Conservation (phyloP, 2,888 invertebrate genomes). For the Philhelius pedissequus region DNA sequence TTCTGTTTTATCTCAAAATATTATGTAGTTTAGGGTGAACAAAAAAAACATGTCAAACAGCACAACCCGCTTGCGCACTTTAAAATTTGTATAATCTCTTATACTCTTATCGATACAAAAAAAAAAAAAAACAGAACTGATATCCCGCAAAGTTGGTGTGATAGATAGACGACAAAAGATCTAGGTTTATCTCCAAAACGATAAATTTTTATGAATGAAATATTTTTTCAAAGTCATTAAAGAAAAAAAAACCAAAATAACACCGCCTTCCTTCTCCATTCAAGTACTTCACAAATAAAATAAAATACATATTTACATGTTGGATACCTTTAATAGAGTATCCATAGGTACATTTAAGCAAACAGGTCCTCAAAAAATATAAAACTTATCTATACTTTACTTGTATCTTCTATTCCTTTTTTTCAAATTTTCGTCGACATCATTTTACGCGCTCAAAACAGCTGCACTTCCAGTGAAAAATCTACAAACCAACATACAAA, state of each 20-base stretch:
- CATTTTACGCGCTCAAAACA: constrained; percentile 17
- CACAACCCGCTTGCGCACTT: constrained; percentile 19
- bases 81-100: constrained; percentile 39
- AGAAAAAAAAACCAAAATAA: background rate
- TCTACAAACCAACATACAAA: background rate
- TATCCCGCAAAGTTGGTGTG: constrained; percentile 21
- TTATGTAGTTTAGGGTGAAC: background rate
- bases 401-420: background rate
- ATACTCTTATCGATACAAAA: constrained; percentile 26
- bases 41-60: background rate
- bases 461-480: constrained; percentile 57
- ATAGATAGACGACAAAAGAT: background rate
- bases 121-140: constrained; percentile 19
- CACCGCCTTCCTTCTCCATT: constrained; percentile 27
- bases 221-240: background rate
- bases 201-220: constrained; percentile 63
- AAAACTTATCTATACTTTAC: background rate
- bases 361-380: constrained; percentile 48
- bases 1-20: constrained; percentile 29
- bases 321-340: background rate
- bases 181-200: constrained; percentile 11
- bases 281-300: constrained; percentile 36
- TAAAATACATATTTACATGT: constrained; percentile 4
- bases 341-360: constrained; percentile 26
- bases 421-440: background rate